phyloP scores from a whole-genome alignment of 2,113 vertebrate genomes.

The Colistium nudipinnis region DNA sequence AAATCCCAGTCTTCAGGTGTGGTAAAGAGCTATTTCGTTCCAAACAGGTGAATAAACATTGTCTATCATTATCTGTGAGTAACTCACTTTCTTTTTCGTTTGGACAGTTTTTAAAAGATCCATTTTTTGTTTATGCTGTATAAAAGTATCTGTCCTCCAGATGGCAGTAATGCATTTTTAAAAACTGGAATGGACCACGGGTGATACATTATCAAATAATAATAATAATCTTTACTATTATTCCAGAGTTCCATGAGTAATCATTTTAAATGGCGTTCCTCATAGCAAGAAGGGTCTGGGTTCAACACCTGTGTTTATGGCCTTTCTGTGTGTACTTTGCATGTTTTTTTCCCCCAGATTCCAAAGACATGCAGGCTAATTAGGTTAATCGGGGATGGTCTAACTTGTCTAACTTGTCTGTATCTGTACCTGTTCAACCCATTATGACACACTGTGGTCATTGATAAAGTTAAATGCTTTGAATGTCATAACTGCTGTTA shows the following conservation, averaged over 20 bases:
- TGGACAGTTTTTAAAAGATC: not conserved
- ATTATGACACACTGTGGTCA: not conserved
- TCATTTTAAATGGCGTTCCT: too few relatives aligned
- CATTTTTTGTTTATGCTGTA: not conserved
- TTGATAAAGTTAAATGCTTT: not conserved
- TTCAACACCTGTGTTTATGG: too few relatives aligned
- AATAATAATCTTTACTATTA: not conserved
- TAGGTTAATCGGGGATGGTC: too few relatives aligned
- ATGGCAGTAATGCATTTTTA: conserved; percentile 23
- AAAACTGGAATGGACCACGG: not conserved
- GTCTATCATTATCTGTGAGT: not conserved
- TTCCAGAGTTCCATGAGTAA: not conserved
- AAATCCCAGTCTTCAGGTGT: not conserved
- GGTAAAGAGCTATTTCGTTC: not conserved
- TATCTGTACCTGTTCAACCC: not conserved
- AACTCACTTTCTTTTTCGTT: not conserved
- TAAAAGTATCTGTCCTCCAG: conserved; percentile 8
- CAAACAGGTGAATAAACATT: not conserved
- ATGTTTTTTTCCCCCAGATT: too few relatives aligned
- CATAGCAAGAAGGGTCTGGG: too few relatives aligned
- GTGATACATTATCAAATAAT: not conserved
- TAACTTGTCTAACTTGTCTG: too few relatives aligned
- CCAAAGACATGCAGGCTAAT: too few relatives aligned
- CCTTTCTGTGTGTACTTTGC: too few relatives aligned
- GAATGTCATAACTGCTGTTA: not conserved